Evolutionary conservation across 2,797 vertebrate species (phyloP).

Genomic region (Enteromius treurensis): DNA sequence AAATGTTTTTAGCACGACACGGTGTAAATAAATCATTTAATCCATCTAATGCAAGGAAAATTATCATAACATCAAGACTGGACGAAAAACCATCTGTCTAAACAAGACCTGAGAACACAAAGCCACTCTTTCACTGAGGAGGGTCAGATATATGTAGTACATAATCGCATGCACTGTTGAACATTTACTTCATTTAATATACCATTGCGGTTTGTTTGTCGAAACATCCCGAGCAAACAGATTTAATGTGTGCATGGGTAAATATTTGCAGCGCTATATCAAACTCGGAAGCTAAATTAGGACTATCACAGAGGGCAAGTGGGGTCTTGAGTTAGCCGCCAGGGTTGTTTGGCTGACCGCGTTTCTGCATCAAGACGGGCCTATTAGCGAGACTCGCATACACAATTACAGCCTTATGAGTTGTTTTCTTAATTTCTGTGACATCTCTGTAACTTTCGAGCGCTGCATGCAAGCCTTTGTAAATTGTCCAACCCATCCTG

Average conservation of each 20-base stretch:
- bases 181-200: slow-evolving; percentile 79
- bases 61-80: slow-evolving; percentile 67
- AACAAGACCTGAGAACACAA: slow-evolving; percentile 71
- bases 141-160: slow-evolving; percentile 72
- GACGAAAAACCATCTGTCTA: slow-evolving; percentile 76
- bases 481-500: slow-evolving; percentile 51
- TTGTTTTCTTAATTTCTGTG: slow-evolving; percentile 62
- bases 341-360: slow-evolving; percentile 71
- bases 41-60: slow-evolving; percentile 27
- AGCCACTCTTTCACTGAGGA: slow-evolving; percentile 72
- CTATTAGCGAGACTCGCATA: slow-evolving; percentile 69
- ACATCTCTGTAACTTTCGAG: slow-evolving; percentile 63
- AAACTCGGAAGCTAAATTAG: slow-evolving; percentile 77
- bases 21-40: slow-evolving; percentile 25
- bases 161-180: slow-evolving; percentile 80
- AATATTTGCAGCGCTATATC: slow-evolving; percentile 82
- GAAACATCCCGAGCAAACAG: slow-evolving; percentile 76
- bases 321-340: slow-evolving; percentile 75
- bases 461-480: slow-evolving; percentile 65
- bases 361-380: slow-evolving; percentile 71
- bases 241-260: slow-evolving; percentile 73
- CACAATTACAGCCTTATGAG: slow-evolving; percentile 37
- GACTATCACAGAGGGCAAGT: slow-evolving; percentile 78
- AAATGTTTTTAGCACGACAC: background rate
- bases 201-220: slow-evolving; percentile 80